Base-by-base conservation (phyloP, 2,888 invertebrate genomes). In the Drosophila formosana region DNA sequence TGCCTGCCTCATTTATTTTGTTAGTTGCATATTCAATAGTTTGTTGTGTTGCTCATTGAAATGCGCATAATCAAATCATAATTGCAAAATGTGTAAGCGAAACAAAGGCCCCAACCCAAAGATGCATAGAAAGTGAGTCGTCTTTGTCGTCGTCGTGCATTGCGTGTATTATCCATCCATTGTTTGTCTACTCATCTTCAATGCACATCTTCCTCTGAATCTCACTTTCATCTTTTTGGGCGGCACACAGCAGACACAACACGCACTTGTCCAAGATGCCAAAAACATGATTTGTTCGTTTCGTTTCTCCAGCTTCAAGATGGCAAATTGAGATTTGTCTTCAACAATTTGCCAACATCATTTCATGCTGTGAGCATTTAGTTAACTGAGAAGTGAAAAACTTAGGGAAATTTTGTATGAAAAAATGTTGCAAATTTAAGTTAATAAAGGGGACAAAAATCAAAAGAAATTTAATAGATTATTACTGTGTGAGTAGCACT, bases 211-310 rank as follows among this genome's bases (percentile, higher is more conserved):
- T 47, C 18, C 51, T 30, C 49, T 47, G 4, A 45, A 50, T 47
- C 67, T 79, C 69, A 66, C 78, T 82, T 87, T 82, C 83, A 62
- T 82, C 58, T 66, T 45, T 45, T 37, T 11, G 26, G 53, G 39
- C 39, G 18, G 61, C 9, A 60, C 60, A 66, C 45, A 23, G 13
- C 23, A 43, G 37, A 37, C 34, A 13, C 57, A 58, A 66, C 82
- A 82, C 81, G 82, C 81, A 81, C 77, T 85, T 80, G 30, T 65
- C 57, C 47, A 52, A 73, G 68, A 52, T 61, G 50, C 32, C 61
- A 45, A 66, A 75, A 75, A 56, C 43, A 52, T 23, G 51, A 65
- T 41, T 41, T 1, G 39, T 41, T 41, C 41, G 45, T 41, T 52
- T 41, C 37, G 55, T 63, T 66, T 71, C 53, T 52, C 53, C 63